These are phyloP conservation scores for Epizoanthus stellaris DNA, from an alignment of 92 coral and sea anemone species.

Conservation along the genomic window DNA sequence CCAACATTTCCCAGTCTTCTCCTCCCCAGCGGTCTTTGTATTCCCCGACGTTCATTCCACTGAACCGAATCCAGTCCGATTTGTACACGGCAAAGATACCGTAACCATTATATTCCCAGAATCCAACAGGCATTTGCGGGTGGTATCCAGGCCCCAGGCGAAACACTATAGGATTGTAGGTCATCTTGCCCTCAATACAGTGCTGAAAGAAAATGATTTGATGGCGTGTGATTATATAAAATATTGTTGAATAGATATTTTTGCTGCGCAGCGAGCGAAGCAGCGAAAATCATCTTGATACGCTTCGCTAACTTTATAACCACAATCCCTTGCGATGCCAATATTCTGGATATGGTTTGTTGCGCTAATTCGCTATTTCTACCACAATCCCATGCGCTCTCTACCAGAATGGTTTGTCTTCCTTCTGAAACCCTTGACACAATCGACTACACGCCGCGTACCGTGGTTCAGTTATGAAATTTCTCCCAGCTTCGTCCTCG, in stretches of 20 bases:
- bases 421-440: too few relatives aligned
- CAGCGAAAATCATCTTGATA: too few relatives aligned
- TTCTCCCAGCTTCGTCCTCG: too few relatives aligned
- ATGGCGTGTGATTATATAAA: background rate
- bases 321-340: too few relatives aligned
- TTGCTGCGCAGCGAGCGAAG: too few relatives aligned
- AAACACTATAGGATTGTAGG: slow-evolving; percentile 43
- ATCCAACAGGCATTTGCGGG: slow-evolving; percentile 40
- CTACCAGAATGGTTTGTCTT: too few relatives aligned
- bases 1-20: slow-evolving; percentile 52
- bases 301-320: too few relatives aligned
- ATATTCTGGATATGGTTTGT: too few relatives aligned
- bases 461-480: too few relatives aligned
- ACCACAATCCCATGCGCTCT: too few relatives aligned
- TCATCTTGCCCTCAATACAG: slow-evolving; percentile 47
- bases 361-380: too few relatives aligned
- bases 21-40: slow-evolving; percentile 41
- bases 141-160: slow-evolving; percentile 38
- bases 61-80: slow-evolving; percentile 47
- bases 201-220: slow-evolving; percentile 25
- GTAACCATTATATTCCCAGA: slow-evolving; percentile 45
- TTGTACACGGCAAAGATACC: slow-evolving; percentile 45
- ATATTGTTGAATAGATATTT: background rate
- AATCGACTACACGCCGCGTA: too few relatives aligned
- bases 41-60: slow-evolving; percentile 5